Evolutionary conservation across 2,797 vertebrate genomes (phyloP).

Genomic region (Peromyscus nudipes): DNA sequence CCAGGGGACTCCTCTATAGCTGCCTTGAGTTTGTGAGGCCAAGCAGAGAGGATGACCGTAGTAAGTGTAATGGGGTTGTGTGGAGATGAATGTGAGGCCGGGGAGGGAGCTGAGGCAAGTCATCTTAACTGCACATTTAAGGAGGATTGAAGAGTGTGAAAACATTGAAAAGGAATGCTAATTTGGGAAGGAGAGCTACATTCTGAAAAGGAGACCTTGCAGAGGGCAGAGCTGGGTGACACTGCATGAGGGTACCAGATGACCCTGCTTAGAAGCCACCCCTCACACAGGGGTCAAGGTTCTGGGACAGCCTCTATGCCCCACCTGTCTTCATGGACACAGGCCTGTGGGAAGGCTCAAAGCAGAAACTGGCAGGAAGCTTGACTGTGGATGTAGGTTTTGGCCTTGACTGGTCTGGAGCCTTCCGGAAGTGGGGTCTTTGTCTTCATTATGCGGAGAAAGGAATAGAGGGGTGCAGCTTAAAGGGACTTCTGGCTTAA

Average conservation of each 20-base stretch:
- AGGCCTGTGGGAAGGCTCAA: neutral
- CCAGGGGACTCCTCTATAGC: neutral
- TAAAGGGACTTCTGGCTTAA: neutral
- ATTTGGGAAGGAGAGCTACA: slow-evolving; percentile 70
- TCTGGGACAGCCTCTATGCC: neutral
- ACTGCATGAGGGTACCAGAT: neutral
- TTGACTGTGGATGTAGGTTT: neutral
- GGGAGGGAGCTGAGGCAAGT: neutral
- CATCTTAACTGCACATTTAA: slow-evolving; percentile 80
- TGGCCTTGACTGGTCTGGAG: neutral
- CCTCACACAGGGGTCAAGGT: neutral
- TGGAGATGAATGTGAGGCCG: slow-evolving; percentile 63
- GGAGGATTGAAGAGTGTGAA: slow-evolving; percentile 66
- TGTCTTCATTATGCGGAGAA: neutral
- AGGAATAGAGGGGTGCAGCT: neutral
- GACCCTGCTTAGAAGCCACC: neutral
- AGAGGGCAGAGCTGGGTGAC: neutral
- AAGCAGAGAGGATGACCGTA: neutral
- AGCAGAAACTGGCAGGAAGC: neutral
- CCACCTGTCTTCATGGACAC: neutral
- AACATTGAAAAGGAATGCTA: slow-evolving; percentile 74
- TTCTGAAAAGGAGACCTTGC: slow-evolving; percentile 33
- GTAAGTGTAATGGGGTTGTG: slow-evolving; percentile 52
- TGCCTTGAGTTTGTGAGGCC: slow-evolving; percentile 51
- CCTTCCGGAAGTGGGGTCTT: neutral